A percentile compares a stretch with the other conserved stretches of the same genome.
These are phyloP conservation scores for Chaetodon auriga DNA, from an alignment of 2,113 vertebrate genomes.

Conservation along the genomic window DNA sequence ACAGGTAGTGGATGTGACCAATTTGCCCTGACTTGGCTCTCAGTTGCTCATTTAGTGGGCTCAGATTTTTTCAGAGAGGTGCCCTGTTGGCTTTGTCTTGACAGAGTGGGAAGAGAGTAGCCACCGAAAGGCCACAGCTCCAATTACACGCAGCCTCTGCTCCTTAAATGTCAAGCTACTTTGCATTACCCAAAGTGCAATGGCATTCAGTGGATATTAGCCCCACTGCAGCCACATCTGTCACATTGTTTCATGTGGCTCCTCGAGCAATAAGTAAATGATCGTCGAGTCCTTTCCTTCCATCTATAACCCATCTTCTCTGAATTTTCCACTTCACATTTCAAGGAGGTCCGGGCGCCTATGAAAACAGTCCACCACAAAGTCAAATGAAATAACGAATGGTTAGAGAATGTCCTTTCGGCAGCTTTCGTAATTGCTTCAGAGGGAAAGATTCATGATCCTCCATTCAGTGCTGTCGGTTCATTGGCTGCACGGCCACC, in stretches of 20 bases:
- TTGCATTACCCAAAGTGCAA: conserved; percentile 79
- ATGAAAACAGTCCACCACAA: conserved; percentile 38
- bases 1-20: conserved; percentile 36
- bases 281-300: background rate
- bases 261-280: conserved; percentile 50
- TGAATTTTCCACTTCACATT: conserved; percentile 30
- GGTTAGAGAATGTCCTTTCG: conserved; percentile 41
- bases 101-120: conserved; percentile 66
- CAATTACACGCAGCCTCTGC: conserved; percentile 77
- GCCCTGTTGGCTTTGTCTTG: conserved; percentile 68
- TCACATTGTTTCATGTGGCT: conserved; percentile 63
- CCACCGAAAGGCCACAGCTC: conserved; percentile 79
- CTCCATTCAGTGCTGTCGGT: conserved; percentile 28
- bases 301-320: conserved; percentile 27
- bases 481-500: conserved; percentile 58
- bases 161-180: conserved; percentile 84
- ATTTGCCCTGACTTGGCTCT: conserved; percentile 43
- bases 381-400: conserved; percentile 59
- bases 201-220: conserved; percentile 80
- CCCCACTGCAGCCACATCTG: conserved; percentile 69
- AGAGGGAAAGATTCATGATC: conserved; percentile 64
- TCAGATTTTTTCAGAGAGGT: conserved; percentile 52
- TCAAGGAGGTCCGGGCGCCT: conserved; percentile 8
- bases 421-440: conserved; percentile 71
- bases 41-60: conserved; percentile 47